Base-by-base conservation (phyloP, 2,113 vertebrate genomes). In the Caloenas nicobarica region DNA sequence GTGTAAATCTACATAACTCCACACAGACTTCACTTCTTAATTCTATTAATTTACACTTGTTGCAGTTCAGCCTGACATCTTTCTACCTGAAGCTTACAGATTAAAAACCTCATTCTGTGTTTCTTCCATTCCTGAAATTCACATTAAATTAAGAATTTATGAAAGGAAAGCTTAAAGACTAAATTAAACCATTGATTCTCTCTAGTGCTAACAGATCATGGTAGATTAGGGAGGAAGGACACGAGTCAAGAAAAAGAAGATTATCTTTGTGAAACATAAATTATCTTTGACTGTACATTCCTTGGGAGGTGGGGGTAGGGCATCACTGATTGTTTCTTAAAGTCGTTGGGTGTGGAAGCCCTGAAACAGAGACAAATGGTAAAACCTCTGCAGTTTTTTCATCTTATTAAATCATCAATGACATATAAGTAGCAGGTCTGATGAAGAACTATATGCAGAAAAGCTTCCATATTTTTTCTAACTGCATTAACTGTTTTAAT, bases 101-200 rank as follows among this genome's bases (percentile, higher is more conserved):
- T 42, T 5, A 86, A 91, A 80, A 89, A 28, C 3, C 15, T 60
- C 58, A 40, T 56, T 82, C 38, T 60, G 33, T 42, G 44, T 73
- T 77, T 66, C 54, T 60, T 91, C 60, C 46, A 68, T 83, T 91
- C 53, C 38, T 73, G 24, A 74, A 93, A 88, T 86, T 74, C 56
- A 34, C 28, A 81, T 71, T 86, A 42, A 74, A 56, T 86, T 68
- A 86, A 74, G 34, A 86, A 91, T 81, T 93, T 68, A 92, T 74
- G 33, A 78, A 91, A 95, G 44, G 33, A 69, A 93, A 18, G 5
- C 38, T 66, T 48, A 83, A 89, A 80, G 23, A 5, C 31, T 88
- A 84, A 93, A 92, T 81, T 84, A 76, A 77, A 78, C 53, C 31
- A 50, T 84, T 90, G 40, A 81, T 90, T 96, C 36, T 88, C 16